phyloP scores from a whole-genome alignment of 2,888 invertebrate genomes.

The Allophyes oxyacanthae region DNA sequence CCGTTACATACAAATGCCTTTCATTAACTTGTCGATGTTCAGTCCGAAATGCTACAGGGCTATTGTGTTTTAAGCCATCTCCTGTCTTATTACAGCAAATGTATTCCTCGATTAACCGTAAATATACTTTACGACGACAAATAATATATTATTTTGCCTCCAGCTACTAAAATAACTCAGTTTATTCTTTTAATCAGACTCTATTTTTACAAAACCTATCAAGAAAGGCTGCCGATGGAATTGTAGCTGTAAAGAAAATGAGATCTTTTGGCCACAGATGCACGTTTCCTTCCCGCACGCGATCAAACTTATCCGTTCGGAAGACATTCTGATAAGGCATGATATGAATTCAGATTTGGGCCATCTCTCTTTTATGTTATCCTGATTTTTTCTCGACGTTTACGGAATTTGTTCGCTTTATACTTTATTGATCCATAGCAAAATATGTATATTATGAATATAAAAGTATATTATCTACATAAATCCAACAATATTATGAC shows the following conservation, averaged over 20 bases:
- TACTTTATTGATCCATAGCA: constrained; percentile 54
- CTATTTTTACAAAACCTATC: constrained; percentile 60
- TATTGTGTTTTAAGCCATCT: constrained; percentile 77
- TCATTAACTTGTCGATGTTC: constrained; percentile 86
- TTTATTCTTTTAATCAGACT: constrained; percentile 62
- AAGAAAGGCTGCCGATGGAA: constrained; percentile 58
- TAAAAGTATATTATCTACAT: constrained; percentile 53
- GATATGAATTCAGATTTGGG: constrained; percentile 74
- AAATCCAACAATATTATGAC: constrained; percentile 52
- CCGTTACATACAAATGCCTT: constrained; percentile 88
- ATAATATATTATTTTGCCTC: constrained; percentile 40
- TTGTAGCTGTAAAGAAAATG: constrained; percentile 72
- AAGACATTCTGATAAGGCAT: constrained; percentile 74
- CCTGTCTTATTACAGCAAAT: constrained; percentile 61
- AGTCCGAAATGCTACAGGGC: constrained; percentile 76
- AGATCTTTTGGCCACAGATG: constrained; percentile 72
- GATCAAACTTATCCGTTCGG: constrained; percentile 70
- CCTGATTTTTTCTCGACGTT: constrained; percentile 62
- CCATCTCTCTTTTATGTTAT: constrained; percentile 68
- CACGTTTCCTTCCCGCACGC: constrained; percentile 65
- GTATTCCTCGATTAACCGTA: constrained; percentile 58
- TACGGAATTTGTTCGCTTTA: constrained; percentile 54
- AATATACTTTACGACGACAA: constrained; percentile 54
- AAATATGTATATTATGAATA: constrained; percentile 57
- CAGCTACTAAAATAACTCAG: constrained; percentile 27